These are phyloP conservation scores for Myoxocephalus aenaeus DNA, from an alignment of 2,797 vertebrate genomes.

Conservation along the genomic window DNA sequence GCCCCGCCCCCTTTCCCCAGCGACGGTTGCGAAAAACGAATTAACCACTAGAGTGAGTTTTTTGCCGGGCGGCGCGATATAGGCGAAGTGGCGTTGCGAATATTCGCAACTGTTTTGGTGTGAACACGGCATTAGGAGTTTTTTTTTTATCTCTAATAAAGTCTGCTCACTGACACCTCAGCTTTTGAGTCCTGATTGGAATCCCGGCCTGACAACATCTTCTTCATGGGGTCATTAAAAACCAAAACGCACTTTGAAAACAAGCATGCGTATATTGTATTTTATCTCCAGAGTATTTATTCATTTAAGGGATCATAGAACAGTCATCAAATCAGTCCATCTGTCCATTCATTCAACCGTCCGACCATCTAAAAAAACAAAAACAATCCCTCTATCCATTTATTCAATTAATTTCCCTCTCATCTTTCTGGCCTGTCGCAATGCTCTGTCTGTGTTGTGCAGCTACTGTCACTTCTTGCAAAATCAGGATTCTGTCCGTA, in stretches of 20 bases:
- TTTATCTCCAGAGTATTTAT: background rate
- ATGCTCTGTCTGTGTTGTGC: slow-evolving; percentile 14
- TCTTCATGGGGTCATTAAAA: background rate
- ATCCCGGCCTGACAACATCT: too few species aligned
- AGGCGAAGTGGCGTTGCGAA: too few species aligned
- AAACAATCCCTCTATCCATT: slow-evolving; percentile 21
- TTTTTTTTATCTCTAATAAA: too few species aligned
- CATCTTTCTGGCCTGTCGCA: slow-evolving; percentile 34
- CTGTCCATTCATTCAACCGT: slow-evolving; percentile 19
- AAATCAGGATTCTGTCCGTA: slow-evolving; percentile 60
- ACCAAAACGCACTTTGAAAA: background rate
- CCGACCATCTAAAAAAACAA: background rate
- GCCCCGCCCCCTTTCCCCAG: too few species aligned
- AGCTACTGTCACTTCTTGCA: slow-evolving; percentile 8
- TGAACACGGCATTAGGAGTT: too few species aligned
- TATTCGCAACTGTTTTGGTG: too few species aligned
- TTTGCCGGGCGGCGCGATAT: too few species aligned
- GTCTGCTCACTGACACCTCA: too few species aligned
- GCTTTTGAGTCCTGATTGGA: too few species aligned
- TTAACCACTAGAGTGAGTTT: too few species aligned
- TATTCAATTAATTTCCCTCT: slow-evolving; percentile 32
- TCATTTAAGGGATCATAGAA: slow-evolving; percentile 22
- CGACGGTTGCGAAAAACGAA: too few species aligned
- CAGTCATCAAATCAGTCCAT: slow-evolving; percentile 20
- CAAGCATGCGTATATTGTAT: background rate